Base-by-base conservation (phyloP, 2,888 invertebrate genomes). In the Xiphydria camelus region DNA sequence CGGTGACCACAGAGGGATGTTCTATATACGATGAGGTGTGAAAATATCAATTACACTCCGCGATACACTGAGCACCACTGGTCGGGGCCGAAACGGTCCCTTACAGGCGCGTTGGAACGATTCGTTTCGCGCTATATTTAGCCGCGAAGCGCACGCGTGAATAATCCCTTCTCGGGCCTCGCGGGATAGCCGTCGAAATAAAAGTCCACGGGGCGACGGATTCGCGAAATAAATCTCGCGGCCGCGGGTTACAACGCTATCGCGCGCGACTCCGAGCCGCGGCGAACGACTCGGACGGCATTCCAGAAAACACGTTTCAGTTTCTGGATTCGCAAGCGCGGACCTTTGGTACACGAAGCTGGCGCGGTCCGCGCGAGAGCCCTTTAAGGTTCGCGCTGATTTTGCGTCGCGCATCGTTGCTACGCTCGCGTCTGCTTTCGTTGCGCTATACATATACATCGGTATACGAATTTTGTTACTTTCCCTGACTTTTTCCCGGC, bases 261-360 rank as follows among this genome's bases (percentile, higher is more conserved):
- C 29, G 29, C 29, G 29, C 12, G 14, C 17, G 25, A 12, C 21
- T 17, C 21, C 20, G 19, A 31, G 20, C 20, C 33, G n/a, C 36
- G 41, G 14, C 35, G 19, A 37, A 41, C 46, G 39, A 56, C 43
- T 40, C 52, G 44, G 57, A 62, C 68, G 47, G 56, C 69, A 70
- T 69, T 70, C 69, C 70, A 59, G 29, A 61, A 60, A 68, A 70
- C 67, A 68, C 61, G 66, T 70, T 62, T 60, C 53, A 59, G 53
- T 57, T 58, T 62, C 61, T 55, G 53, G 47, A 52, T 26, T 43
- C 44, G 43, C 35, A 47, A 37, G 35, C 41, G 41, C 25, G 34
- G 19, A 45, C 35, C 45, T 12, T 29, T 14, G 29, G 10, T 5
- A n/a, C n/a, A n/a, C n/a, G n/a, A n/a, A n/a, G n/a, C n/a, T n/a